Evolutionary conservation across 2,888 invertebrate species (phyloP).

Genomic region (Eucera pruinosa): DNA sequence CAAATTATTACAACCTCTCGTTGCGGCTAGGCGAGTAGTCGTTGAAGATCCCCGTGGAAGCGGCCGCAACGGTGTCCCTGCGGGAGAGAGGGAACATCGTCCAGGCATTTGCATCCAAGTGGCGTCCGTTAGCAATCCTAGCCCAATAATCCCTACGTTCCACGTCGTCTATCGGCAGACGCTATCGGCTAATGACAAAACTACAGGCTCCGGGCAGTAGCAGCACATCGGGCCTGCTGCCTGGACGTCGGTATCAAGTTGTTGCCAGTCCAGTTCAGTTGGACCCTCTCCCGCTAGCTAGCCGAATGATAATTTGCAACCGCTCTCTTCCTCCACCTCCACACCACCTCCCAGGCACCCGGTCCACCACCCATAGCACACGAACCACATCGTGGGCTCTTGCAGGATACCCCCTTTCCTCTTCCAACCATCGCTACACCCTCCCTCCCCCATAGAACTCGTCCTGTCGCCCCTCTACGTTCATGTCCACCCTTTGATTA

Average conservation of each 20-base stretch:
- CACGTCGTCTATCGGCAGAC: constrained; percentile 80
- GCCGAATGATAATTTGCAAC: constrained; percentile 83
- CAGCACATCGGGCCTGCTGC: constrained; percentile 59
- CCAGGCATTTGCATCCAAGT: constrained; percentile 82
- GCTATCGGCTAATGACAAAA: constrained; percentile 84
- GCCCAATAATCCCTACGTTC: constrained; percentile 83
- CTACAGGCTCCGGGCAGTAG: constrained; percentile 81
- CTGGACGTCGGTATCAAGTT: constrained; percentile 81
- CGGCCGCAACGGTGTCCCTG: constrained; percentile 75
- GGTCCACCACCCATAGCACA: constrained; percentile 50
- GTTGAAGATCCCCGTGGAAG: constrained; percentile 70
- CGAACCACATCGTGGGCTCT: constrained; percentile 60
- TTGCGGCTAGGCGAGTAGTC: constrained; percentile 28
- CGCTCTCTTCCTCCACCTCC: constrained; percentile 65
- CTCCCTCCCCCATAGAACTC: constrained; percentile 60
- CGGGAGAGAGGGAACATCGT: constrained; percentile 33
- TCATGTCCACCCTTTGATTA: constrained; percentile 83
- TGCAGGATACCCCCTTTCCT: constrained; percentile 59
- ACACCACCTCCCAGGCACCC: constrained; percentile 43
- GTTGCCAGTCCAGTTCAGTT: constrained; percentile 81
- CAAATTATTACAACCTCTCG: constrained; percentile 60
- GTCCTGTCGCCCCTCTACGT: constrained; percentile 65
- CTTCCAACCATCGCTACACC: constrained; percentile 62
- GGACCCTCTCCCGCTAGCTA: constrained; percentile 77
- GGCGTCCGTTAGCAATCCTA: constrained; percentile 81